Conservation (phyloP, 1,140 invertebrate species). For the Drosophila obscura region DNA sequence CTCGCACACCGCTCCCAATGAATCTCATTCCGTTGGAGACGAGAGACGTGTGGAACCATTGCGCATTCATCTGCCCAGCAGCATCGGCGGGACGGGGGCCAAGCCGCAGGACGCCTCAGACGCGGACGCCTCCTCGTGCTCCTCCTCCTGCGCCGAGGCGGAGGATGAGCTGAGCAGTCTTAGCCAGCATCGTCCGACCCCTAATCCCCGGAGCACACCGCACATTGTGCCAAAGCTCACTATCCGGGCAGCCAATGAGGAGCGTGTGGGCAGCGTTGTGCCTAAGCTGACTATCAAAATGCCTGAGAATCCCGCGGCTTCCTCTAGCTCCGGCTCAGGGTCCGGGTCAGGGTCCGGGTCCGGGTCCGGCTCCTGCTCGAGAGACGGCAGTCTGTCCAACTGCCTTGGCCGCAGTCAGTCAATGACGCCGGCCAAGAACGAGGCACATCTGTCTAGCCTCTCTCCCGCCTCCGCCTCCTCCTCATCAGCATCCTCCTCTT, state of each 20-base stretch:
- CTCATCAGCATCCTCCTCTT: constrained; percentile 56
- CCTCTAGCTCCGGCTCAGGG: constrained; percentile 22
- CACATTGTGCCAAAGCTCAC: constrained; percentile 82
- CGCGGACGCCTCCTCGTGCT: constrained; percentile 68
- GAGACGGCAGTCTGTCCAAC: not conserved
- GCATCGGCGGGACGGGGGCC: constrained; percentile 30
- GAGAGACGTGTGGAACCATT: constrained; percentile 70
- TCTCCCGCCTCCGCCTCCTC: constrained; percentile 70
- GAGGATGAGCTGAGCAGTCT: constrained; percentile 50
- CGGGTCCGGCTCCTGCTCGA: not conserved
- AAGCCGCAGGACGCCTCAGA: constrained; percentile 53
- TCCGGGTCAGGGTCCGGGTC: constrained; percentile 11
- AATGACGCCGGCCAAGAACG: constrained; percentile 33
- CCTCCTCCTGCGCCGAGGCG: constrained; percentile 67
- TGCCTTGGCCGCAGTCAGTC: constrained; percentile 17
- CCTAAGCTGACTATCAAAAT: constrained; percentile 82
- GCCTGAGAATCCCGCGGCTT: constrained; percentile 49
- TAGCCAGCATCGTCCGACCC: constrained; percentile 10
- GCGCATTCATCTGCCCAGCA: constrained; percentile 62
- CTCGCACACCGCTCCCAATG: constrained; percentile 35
- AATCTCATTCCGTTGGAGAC: constrained; percentile 64
- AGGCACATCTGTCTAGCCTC: constrained; percentile 69
- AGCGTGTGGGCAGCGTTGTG: constrained; percentile 68
- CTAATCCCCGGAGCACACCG: constrained; percentile 44
- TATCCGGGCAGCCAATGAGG: constrained; percentile 75